Percentiles rank a stretch among this genome's conserved stretches.
phyloP scores from a whole-genome alignment of 2,797 vertebrate species.

The Oceanodroma leucorhoa region DNA sequence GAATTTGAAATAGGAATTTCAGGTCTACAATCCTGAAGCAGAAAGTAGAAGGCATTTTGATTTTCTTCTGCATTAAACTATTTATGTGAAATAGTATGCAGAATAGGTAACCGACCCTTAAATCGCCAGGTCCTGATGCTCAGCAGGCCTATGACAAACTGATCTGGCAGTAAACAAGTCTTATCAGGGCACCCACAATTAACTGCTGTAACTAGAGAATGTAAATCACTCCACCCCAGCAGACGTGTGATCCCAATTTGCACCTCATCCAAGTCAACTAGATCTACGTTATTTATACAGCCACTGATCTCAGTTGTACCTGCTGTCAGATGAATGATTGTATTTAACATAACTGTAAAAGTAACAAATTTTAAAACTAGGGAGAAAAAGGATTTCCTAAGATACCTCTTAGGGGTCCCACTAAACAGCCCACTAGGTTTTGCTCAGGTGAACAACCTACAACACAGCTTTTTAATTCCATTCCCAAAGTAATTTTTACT shows the following conservation, averaged over 20 bases:
- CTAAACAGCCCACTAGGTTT: not conserved
- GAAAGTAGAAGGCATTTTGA: not conserved
- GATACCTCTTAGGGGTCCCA: not conserved
- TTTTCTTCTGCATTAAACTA: not conserved
- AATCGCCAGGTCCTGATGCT: slow-evolving; percentile 5
- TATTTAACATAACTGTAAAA: not conserved
- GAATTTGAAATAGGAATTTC: not conserved
- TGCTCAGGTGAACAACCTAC: not conserved
- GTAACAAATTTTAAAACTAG: not conserved
- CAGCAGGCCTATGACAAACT: slow-evolving; percentile 32
- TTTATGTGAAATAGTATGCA: not conserved
- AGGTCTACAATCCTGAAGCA: not conserved
- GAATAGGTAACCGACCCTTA: not conserved
- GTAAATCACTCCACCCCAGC: slow-evolving; percentile 78
- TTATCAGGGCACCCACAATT: slow-evolving; percentile 70
- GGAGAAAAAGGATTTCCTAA: not conserved
- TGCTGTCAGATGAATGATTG: slow-evolving; percentile 32
- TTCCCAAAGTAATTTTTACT: not conserved
- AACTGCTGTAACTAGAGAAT: slow-evolving; percentile 72
- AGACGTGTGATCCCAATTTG: slow-evolving; percentile 79
- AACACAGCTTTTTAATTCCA: not conserved
- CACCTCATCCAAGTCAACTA: slow-evolving; percentile 84
- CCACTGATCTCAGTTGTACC: slow-evolving; percentile 79
- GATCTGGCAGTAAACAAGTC: slow-evolving; percentile 57
- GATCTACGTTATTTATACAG: slow-evolving; percentile 82